phyloP scores from a whole-genome alignment of 2,113 vertebrate species.

The Holacanthus passer region DNA sequence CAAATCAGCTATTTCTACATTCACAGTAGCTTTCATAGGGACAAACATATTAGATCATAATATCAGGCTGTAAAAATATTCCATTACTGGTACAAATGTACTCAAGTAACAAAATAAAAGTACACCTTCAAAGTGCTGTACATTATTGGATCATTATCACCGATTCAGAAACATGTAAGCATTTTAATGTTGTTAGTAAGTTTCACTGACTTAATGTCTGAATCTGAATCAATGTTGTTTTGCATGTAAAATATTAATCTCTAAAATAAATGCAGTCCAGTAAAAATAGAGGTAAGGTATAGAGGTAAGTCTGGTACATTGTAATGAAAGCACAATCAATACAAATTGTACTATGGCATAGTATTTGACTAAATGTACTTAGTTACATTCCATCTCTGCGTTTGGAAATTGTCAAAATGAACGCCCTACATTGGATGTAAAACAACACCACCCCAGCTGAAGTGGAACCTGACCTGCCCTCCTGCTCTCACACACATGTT shows the following conservation, averaged over 20 bases:
- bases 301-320: not conserved
- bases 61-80: not conserved
- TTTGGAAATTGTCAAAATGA: not conserved
- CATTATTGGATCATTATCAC: not conserved
- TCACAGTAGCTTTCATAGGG: not conserved
- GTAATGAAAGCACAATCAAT: not conserved
- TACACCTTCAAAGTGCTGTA: not conserved
- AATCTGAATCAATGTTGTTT: not conserved
- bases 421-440: too few relatives aligned
- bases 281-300: not conserved
- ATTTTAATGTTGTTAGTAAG: not conserved
- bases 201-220: too few relatives aligned
- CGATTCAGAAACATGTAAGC: not conserved
- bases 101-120: not conserved
- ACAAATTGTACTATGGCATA: not conserved
- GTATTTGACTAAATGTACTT: not conserved
- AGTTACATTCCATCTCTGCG: not conserved
- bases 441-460: not conserved
- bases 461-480: not conserved
- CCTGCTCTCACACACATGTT: slow-evolving; percentile 63
- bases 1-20: not conserved
- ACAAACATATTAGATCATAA: not conserved
- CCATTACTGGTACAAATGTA: not conserved
- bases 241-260: not conserved
- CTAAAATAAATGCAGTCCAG: not conserved